phyloP scores from a whole-genome alignment of 1,140 invertebrate genomes.

The Lamellibrachia luymesi region DNA sequence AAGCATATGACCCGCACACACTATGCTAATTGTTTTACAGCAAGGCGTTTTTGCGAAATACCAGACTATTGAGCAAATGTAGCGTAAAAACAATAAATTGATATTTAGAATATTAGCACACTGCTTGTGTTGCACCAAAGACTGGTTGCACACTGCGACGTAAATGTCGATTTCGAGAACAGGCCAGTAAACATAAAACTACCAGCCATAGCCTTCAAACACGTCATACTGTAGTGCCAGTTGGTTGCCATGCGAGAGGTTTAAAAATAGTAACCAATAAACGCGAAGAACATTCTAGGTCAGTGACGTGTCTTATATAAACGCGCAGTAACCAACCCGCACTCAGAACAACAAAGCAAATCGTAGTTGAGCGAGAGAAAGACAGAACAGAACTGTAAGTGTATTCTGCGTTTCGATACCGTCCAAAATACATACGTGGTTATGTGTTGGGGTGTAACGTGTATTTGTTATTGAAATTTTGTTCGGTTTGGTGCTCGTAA shows the following conservation, averaged over 20 bases:
- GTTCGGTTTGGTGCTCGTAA: neutral
- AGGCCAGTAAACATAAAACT: neutral
- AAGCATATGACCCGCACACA: too few relatives aligned
- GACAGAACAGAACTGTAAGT: neutral
- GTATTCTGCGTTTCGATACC: neutral
- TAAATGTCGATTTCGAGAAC: too few relatives aligned
- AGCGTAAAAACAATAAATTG: too few relatives aligned
- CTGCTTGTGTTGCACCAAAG: too few relatives aligned
- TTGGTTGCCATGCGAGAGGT: neutral
- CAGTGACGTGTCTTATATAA: neutral
- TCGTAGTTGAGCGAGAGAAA: neutral
- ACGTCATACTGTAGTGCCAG: neutral
- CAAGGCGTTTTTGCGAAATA: too few relatives aligned
- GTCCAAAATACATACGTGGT: too few relatives aligned
- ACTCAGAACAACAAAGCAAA: neutral
- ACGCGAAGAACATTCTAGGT: neutral
- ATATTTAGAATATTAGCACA: too few relatives aligned
- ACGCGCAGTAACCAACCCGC: slow-evolving; percentile 2
- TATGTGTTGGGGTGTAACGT: neutral
- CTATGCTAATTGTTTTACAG: too few relatives aligned
- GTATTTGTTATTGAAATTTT: neutral
- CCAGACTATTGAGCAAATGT: too few relatives aligned
- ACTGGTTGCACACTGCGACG: too few relatives aligned
- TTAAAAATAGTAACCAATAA: neutral
- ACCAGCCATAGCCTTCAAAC: neutral